Base-by-base conservation (phyloP, 2,888 invertebrate species). In the Eristalis tenax region DNA sequence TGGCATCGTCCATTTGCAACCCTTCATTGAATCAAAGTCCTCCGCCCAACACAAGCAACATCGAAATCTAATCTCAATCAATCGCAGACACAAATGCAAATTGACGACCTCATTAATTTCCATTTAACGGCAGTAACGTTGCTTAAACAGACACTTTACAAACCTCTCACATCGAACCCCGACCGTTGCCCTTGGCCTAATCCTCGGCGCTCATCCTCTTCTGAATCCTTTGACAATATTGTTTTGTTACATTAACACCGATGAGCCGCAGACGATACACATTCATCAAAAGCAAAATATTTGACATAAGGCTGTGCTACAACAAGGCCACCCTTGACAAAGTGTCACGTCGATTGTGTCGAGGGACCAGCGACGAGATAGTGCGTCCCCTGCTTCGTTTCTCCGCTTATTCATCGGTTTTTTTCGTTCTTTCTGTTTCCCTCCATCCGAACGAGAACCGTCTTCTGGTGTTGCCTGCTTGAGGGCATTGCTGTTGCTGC, bases 161-260 rank as follows among this genome's bases (percentile, higher is more conserved):
- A 61, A 11, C 26, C 63, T 28, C 56, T 61, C 57, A 18, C 13
- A 11, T 57, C n/a, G 18, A 13, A 32, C n/a, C 28, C 50, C 61
- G 23, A 23, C 22, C 13, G 56, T 64, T 35, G 66, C 43, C 61
- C 50, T 71, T 23, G 71, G 57, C 82, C 73, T 85, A 77, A 77
- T 76, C 77, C 50, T 4, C 26, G 5, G 0, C 59, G 15, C 15
- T 59, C 59, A 82, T 65, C 68, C 71, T 73, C 63, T 35, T 4
- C 56, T n/a, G 64, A 83, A 78, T 74, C 80, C 80, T 82, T 82
- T 74, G 77, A 85, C 81, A 81, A 81, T 81, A 81, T 70, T 77
- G 50, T 50, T 64, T 38, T 81, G 81, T 89, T 89, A 89, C 89
- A 90, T 90, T 90, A 90, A 90, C 90, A 89, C 89, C 90, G 90